Evolutionary conservation across 2,888 invertebrate genomes (phyloP).

Genomic region (Epirrhoe alternata): DNA sequence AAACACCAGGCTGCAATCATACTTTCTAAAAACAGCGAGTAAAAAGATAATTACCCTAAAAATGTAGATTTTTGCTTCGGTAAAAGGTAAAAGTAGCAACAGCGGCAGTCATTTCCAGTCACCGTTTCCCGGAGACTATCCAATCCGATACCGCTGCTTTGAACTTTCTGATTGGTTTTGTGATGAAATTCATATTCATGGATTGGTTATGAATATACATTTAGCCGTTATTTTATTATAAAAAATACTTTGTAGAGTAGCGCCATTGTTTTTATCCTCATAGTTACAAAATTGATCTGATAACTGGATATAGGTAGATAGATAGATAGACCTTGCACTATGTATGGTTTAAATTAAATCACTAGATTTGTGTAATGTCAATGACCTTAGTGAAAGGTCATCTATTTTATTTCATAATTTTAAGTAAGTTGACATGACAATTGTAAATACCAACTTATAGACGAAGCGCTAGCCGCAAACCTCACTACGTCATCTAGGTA

Average conservation of each 20-base stretch:
- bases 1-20: no score
- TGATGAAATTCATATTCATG: neutral
- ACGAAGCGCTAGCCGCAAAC: neutral
- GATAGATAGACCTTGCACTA: no score
- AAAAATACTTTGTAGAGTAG: neutral
- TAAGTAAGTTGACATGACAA: no score
- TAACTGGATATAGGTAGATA: no score
- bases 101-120: neutral
- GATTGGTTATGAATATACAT: neutral
- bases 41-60: neutral
- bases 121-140: neutral
- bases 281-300: no score
- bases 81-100: neutral
- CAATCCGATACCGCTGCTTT: neutral
- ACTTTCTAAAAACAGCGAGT: neutral
- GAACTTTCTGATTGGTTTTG: conserved; percentile 1
- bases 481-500: neutral
- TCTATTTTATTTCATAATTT: no score
- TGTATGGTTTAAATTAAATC: no score
- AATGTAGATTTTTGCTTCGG: neutral
- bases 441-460: no score
- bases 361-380: no score
- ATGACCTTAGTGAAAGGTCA: no score
- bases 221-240: neutral
- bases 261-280: neutral